Percentiles rank a stretch among this genome's conserved stretches.
phyloP scores from a whole-genome alignment of 1,140 invertebrate genomes.

The Ruditapes philippinarum region DNA sequence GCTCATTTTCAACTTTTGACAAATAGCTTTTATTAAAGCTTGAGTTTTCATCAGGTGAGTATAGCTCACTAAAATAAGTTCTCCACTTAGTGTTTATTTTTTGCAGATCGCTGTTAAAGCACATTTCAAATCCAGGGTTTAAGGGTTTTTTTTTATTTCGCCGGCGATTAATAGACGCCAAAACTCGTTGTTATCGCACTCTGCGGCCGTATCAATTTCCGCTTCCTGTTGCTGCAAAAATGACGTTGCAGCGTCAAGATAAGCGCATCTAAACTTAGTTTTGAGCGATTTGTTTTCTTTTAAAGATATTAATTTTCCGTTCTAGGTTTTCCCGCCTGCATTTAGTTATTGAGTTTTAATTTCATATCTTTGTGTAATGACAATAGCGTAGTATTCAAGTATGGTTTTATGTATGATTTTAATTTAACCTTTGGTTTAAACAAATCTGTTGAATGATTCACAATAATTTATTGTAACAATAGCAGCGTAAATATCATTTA shows the following conservation, averaged over 20 bases:
- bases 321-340: neutral
- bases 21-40: neutral
- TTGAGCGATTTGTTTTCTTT: neutral
- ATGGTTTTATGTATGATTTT: conserved; percentile 1
- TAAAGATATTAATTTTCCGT: neutral
- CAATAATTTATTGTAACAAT: neutral
- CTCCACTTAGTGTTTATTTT: neutral
- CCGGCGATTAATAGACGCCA: neutral
- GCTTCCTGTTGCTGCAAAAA: neutral
- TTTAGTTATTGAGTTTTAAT: neutral
- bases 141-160: too few relatives aligned
- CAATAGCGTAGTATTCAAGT: neutral
- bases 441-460: neutral
- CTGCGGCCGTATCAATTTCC: neutral
- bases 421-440: neutral
- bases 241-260: neutral
- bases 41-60: neutral
- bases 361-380: neutral
- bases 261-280: neutral
- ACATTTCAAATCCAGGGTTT: neutral
- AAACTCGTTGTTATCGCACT: neutral
- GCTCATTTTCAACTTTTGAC: neutral
- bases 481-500: neutral
- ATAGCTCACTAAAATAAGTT: conserved; percentile 5
- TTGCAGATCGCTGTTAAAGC: neutral